Evolutionary conservation across 2,888 invertebrate genomes (phyloP), one percentile per base, ranked within the genome.

Genomic region (Pedicia rivosa): DNA sequence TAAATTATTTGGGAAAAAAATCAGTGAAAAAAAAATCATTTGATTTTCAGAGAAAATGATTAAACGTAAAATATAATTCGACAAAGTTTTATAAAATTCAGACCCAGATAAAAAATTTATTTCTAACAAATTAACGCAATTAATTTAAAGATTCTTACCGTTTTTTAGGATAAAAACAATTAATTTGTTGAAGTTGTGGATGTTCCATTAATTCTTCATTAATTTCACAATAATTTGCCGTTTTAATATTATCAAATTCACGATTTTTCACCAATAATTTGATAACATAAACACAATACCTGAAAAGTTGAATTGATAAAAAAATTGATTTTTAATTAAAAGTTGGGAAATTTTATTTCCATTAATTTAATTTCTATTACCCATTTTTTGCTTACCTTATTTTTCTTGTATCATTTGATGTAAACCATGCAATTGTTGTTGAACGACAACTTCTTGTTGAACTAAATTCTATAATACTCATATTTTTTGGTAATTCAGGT

Each of bases 391-490:
- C 46, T 47, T 47, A 61, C 62, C 57, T 54, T 39, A 58, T 45
- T 37, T 56, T 51, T 16, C 62, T 53, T 16, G 55, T 52, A 43
- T 65, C 67, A 2, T 66, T 64, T 2, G 68, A 62, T 4, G 68
- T 62, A 40, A 67, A 54, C 73, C 73, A 73, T 16, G 69, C 68
- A 12, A 73, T 61, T 12, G 65, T 67, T 3, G 65, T 62, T n/a
- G 67, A 62, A 35, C 65, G 59, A 47, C 73, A 73, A 13, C 52
- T 55, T 39, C 62, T 47, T 27, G 64, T 50, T 4, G 66, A 59
- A 30, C 57, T 53, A 40, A 67, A 67, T 47, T 70, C 68, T 38
- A 64, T 57, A 1, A 72, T 60, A 10, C 61, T 62, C 9, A 63
- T 60, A 40, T 63, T 62, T 13, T 51, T 52, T n/a, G 72, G 72